Base-by-base conservation (phyloP, 1,140 invertebrate species). In the Hestina assimilis region DNA sequence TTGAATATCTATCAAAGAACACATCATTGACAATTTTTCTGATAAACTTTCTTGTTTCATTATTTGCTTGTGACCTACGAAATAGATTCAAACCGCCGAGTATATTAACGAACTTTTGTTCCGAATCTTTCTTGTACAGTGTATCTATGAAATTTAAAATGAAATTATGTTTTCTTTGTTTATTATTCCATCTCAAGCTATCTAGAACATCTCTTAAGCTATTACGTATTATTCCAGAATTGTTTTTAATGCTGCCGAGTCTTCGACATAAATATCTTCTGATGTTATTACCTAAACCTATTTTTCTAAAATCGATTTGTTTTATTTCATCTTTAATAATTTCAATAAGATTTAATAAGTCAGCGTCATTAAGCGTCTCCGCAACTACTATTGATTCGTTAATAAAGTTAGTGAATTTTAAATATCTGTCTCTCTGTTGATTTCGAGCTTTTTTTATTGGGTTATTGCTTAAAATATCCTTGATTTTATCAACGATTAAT, bases 401-500 rank as follows among this genome's bases (percentile, higher is more conserved):
- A n/a, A n/a, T n/a, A n/a, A n/a, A n/a, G n/a, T n/a, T n/a, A n/a
- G n/a, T n/a, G n/a, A n/a, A n/a, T n/a, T n/a, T n/a, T n/a, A n/a
- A n/a, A n/a, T n/a, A n/a, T n/a, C n/a, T n/a, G 26, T 53, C 53
- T 20, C 20, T 11, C 4, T 41, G 29, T n/a, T n/a, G n/a, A 35
- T 35, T 11, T 15, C 7, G 28, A 12, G 14, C 19, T 55, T 7
- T 38, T 3, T 17, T 38, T 19, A 9, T 40, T 9, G 4, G 4
- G 11, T 6, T 17, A 3, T 17, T n/a, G 17, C 7, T 20, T 7
- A 40, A 9, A n/a, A n/a, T n/a, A n/a, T n/a, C n/a, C n/a, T n/a
- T n/a, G n/a, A 79, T 56, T 51, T 73, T 66, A 4, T 40, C 26
- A 0, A 83, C 55, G 19, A 77, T 64, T 4, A 56, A 47, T 42